phyloP scores from a whole-genome alignment of 2,113 vertebrate species.

The Oryzias javanicus region DNA sequence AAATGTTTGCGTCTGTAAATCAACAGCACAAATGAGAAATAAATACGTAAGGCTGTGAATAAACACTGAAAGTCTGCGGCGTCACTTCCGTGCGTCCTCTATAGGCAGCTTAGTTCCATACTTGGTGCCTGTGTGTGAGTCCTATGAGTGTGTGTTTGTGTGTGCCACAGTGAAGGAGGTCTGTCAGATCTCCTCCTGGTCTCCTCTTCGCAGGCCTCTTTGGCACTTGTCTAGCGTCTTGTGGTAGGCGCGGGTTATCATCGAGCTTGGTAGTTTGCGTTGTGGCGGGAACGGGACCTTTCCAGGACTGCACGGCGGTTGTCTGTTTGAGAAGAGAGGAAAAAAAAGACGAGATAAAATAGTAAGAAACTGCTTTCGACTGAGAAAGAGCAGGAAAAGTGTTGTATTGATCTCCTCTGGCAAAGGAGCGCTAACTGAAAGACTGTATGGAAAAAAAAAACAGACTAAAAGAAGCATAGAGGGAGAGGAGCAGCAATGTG shows the following conservation, averaged over 20 bases:
- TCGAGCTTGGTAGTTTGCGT: constrained; percentile 83
- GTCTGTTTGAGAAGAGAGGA: constrained; percentile 73
- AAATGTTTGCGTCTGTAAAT: constrained; percentile 10
- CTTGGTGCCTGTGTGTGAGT: constrained; percentile 22
- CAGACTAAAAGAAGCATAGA: constrained; percentile 18
- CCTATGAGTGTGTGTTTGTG: constrained; percentile 13
- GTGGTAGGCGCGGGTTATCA: constrained; percentile 67
- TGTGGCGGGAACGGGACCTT: constrained; percentile 96
- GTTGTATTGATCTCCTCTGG: constrained; percentile 42
- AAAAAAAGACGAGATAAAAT: neutral
- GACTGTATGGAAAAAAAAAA: constrained; percentile 21
- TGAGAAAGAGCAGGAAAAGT: constrained; percentile 36
- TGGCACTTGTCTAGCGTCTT: constrained; percentile 74
- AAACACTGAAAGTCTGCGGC: constrained; percentile 30
- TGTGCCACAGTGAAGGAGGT: constrained; percentile 29
- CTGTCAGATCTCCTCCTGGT: constrained; percentile 48
- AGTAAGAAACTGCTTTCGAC: constrained; percentile 10
- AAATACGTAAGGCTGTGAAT: constrained; percentile 65
- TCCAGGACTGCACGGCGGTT: constrained; percentile 89
- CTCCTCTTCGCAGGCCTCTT: constrained; percentile 68
- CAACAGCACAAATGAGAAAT: constrained; percentile 45
- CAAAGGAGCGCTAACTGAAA: constrained; percentile 46
- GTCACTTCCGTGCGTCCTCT: constrained; percentile 15
- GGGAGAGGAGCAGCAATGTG: constrained; percentile 50
- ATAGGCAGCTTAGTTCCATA: constrained; percentile 6